Evolutionary conservation across 1,140 invertebrate genomes (phyloP).

Genomic region (Brachionus angularis): DNA sequence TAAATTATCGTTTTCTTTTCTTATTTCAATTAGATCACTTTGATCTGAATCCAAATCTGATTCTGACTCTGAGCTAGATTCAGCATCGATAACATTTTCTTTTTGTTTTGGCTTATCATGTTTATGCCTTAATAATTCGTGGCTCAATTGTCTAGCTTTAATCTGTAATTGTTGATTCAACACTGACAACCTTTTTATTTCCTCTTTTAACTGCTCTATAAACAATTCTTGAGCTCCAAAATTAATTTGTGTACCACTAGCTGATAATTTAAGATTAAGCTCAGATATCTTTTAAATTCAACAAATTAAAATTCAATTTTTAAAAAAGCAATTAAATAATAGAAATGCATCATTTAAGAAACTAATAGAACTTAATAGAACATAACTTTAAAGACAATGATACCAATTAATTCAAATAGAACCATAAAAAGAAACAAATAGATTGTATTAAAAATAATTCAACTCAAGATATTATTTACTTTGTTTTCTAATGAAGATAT

Average conservation of each 20-base stretch:
- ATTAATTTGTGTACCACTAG: slow-evolving; percentile 51
- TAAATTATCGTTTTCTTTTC: slow-evolving; percentile 32
- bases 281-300: no score
- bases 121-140: background rate
- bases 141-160: slow-evolving; percentile 17
- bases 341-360: slow-evolving; percentile 48
- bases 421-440: slow-evolving; percentile 38
- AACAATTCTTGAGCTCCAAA: slow-evolving; percentile 51
- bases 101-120: background rate
- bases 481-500: slow-evolving; percentile 52
- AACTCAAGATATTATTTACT: slow-evolving; percentile 45
- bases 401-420: no score
- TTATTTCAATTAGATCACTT: background rate
- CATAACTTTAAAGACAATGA: no score
- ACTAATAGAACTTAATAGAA: slow-evolving; percentile 20
- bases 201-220: slow-evolving; percentile 57
- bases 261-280: slow-evolving; percentile 52
- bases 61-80: background rate
- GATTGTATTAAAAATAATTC: background rate
- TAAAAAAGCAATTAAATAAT: background rate
- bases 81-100: background rate
- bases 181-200: slow-evolving; percentile 48
- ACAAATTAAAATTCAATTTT: no score
- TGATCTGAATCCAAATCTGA: background rate
- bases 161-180: slow-evolving; percentile 7